Percentiles rank a stretch among this genome's conserved stretches.
phyloP scores from a whole-genome alignment of 2,888 invertebrate species.

The Cephus pygmeus region DNA sequence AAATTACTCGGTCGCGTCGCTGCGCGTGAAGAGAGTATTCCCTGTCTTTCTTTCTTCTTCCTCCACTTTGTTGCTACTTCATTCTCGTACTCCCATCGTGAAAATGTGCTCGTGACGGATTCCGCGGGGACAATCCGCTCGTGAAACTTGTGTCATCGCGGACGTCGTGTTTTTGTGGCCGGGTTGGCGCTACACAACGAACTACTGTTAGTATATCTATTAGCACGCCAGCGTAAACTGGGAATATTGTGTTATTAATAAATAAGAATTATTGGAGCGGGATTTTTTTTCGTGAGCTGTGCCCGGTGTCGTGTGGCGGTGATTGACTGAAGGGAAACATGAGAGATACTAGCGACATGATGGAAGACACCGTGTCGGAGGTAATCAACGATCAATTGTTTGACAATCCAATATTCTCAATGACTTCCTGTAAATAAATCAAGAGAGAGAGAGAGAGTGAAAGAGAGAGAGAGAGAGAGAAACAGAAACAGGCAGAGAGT shows the following conservation, averaged over 20 bases:
- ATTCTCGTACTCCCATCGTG: constrained; percentile 1
- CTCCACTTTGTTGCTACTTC: not conserved
- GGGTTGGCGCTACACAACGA: not conserved
- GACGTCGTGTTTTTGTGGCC: not conserved
- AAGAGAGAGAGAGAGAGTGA: not conserved
- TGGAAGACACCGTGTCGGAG: constrained; percentile 59
- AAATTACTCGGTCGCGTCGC: constrained; percentile 4
- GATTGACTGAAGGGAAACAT: constrained; percentile 31
- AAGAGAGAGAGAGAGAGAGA: too few relatives aligned
- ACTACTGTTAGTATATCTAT: not conserved
- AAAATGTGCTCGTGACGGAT: constrained; percentile 22
- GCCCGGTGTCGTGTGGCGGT: not conserved
- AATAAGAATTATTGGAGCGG: not conserved
- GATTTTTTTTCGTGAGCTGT: not conserved
- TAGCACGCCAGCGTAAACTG: not conserved
- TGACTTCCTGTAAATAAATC: not conserved
- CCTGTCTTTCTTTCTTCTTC: not conserved
- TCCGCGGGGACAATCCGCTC: not conserved
- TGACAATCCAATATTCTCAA: not conserved
- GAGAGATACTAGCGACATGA: constrained; percentile 57
- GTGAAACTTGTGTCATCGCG: not conserved
- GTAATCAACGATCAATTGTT: constrained; percentile 29
- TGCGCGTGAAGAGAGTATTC: constrained; percentile 5
- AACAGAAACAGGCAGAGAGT: too few relatives aligned
- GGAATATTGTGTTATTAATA: not conserved